Conservation (phyloP, 2,888 invertebrate species). For the Trachelus iudaicus region DNA sequence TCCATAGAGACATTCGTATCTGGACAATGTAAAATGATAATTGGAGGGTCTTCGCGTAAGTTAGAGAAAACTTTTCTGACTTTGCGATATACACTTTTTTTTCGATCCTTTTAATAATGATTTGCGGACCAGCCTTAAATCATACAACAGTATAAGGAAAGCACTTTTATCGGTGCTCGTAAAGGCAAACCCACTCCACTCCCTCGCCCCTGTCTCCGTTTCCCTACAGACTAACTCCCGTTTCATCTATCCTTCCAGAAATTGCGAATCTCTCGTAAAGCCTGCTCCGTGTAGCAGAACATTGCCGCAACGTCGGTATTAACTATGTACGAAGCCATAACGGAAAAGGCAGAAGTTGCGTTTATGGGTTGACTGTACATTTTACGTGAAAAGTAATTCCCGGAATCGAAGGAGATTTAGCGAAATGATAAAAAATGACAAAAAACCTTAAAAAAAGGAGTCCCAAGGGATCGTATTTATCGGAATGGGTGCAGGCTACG, state of each 20-base stretch:
- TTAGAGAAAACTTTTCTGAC: too few relatives aligned
- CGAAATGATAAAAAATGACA: background rate
- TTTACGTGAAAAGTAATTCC: background rate
- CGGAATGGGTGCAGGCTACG: background rate
- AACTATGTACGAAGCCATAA: background rate
- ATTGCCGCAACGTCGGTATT: background rate
- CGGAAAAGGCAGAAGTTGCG: background rate
- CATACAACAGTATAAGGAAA: background rate
- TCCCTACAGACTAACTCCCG: background rate
- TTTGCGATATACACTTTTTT: background rate
- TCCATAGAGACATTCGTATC: background rate
- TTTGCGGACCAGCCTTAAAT: background rate
- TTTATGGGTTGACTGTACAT: background rate
- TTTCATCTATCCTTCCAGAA: background rate
- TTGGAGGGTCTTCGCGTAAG: background rate
- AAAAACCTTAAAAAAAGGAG: too few relatives aligned
- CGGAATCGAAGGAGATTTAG: background rate
- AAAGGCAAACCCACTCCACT: background rate
- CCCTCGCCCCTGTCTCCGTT: background rate
- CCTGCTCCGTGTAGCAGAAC: background rate
- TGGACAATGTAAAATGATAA: background rate
- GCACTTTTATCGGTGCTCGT: background rate
- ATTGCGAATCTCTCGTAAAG: background rate
- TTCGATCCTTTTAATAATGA: background rate
- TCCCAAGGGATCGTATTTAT: background rate